Percentiles rank a stretch among this genome's conserved stretches.
Evolutionary conservation across 2,113 vertebrate species (phyloP).

Genomic region (Balaenoptera acutorostrata): DNA sequence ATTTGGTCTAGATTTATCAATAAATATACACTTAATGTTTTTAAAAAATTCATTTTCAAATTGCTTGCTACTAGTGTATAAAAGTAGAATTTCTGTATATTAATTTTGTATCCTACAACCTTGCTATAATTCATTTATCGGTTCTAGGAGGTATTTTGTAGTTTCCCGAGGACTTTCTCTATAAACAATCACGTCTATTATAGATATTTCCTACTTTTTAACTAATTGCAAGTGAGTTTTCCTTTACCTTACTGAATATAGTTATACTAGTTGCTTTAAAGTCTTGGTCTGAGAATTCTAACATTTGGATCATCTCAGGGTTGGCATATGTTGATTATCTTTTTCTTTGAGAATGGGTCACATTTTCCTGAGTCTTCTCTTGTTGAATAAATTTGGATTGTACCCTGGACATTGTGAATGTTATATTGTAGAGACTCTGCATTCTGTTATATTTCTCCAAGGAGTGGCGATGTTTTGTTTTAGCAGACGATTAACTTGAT

Average conservation of each 20-base stretch:
- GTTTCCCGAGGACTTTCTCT: neutral
- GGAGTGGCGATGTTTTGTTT: conserved; percentile 25
- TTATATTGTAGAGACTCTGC: neutral
- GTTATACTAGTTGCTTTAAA: neutral
- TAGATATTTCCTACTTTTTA: neutral
- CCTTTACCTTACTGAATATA: neutral
- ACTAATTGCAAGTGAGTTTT: neutral
- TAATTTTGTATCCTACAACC: neutral
- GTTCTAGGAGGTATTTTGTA: neutral
- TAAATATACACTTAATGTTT: neutral
- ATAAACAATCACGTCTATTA: neutral
- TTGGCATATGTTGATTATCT: neutral
- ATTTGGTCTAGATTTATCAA: conserved; percentile 12
- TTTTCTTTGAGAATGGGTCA: neutral
- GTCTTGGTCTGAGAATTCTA: neutral
- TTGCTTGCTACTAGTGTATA: neutral
- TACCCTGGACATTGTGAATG: neutral
- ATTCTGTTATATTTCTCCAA: conserved; percentile 43
- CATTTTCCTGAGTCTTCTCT: neutral
- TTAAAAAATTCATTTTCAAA: neutral
- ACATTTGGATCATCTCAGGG: neutral
- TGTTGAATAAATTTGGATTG: conserved; percentile 1
- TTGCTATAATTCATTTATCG: neutral
- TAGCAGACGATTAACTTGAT: conserved; percentile 16
- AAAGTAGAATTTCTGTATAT: neutral